Conservation (phyloP, 2,888 invertebrate species). For the Poecilobothrus nobilitatus region DNA sequence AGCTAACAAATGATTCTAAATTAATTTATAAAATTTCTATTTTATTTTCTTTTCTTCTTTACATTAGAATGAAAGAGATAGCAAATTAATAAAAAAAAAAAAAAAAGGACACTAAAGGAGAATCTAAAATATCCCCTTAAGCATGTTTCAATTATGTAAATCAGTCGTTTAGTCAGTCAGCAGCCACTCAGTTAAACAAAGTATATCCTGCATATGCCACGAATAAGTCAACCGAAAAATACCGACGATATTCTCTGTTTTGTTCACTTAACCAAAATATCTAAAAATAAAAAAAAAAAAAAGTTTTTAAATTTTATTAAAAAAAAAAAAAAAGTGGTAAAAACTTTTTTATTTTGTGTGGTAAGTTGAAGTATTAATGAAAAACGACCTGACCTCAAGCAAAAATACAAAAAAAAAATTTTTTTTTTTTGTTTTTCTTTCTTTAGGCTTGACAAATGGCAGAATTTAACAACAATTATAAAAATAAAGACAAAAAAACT, state of each 20-base stretch:
- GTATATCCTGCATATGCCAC: background rate
- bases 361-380: background rate
- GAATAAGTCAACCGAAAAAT: background rate
- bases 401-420: background rate
- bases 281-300: too few species aligned
- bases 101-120: background rate
- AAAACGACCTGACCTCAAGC: background rate
- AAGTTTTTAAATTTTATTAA: too few species aligned
- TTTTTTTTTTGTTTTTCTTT: too few species aligned
- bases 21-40: too few species aligned
- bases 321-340: too few species aligned
- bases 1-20: background rate
- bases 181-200: background rate
- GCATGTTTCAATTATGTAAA: conserved; percentile 1
- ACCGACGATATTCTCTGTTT: background rate
- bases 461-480: too few species aligned
- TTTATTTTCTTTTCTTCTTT: too few species aligned
- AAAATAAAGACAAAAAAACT: too few species aligned
- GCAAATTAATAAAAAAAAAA: background rate
- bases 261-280: background rate
- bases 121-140: background rate
- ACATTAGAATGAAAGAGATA: background rate
- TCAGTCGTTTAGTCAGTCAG: background rate
- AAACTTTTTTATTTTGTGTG: background rate
- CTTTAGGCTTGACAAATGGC: too few species aligned